Percentiles rank a stretch among this genome's conserved stretches.
These are phyloP conservation scores for Paragorgia papillata DNA, from an alignment of 92 coral and sea anemone genomes.

Conservation along the genomic window DNA sequence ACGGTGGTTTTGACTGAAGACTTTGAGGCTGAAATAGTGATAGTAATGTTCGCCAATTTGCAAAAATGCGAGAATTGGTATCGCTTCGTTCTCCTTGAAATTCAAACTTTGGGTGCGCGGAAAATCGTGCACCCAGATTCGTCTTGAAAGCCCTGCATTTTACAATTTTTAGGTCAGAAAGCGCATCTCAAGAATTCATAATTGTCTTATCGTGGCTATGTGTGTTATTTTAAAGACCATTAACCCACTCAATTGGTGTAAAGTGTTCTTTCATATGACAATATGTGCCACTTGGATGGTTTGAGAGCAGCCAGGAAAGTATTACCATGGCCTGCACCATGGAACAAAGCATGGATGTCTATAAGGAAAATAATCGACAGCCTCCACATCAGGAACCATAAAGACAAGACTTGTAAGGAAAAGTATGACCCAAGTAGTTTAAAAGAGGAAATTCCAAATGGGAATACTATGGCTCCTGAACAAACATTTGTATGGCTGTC, in stretches of 20 bases:
- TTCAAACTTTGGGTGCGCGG: no score
- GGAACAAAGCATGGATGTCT: slow-evolving; percentile 55
- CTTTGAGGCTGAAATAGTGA: no score
- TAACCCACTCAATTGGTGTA: slow-evolving; percentile 17
- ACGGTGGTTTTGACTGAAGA: no score
- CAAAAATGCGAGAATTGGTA: no score
- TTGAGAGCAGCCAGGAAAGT: slow-evolving; percentile 42
- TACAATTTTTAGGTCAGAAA: slow-evolving; percentile 37
- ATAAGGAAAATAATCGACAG: slow-evolving; percentile 65
- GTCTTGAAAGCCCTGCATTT: no score
- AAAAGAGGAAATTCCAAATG: slow-evolving; percentile 34
- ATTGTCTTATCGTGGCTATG: slow-evolving; percentile 37
- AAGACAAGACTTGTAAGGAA: slow-evolving; percentile 37
- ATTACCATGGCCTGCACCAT: slow-evolving; percentile 51
- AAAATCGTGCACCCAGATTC: no score
- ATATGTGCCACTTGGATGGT: slow-evolving; percentile 61
- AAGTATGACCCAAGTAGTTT: slow-evolving; percentile 46
- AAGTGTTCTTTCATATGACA: slow-evolving; percentile 49
- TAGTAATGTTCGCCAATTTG: no score
- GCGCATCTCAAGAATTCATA: slow-evolving; percentile 47
- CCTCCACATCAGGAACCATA: slow-evolving; percentile 60
- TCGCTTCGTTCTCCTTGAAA: no score
- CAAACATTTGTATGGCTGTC: slow-evolving; percentile 58
- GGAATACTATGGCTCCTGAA: slow-evolving; percentile 55
- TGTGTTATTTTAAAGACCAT: not conserved